Evolutionary conservation across 2,888 invertebrate genomes (phyloP).

Genomic region (Eupithecia subumbrata): DNA sequence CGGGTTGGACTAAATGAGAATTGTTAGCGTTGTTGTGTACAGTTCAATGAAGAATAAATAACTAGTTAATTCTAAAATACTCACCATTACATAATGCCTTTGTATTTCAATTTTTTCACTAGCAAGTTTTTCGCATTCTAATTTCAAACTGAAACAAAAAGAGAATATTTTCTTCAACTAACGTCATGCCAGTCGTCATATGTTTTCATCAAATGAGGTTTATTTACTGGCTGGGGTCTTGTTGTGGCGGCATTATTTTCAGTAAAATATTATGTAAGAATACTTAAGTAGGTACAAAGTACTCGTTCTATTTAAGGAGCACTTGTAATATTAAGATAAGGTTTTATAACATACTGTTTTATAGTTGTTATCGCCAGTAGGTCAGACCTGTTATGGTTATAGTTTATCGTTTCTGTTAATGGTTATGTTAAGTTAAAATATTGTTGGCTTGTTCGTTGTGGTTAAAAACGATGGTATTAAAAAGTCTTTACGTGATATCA

Average conservation of each 20-base stretch:
- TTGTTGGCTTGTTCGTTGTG: constrained; percentile 26
- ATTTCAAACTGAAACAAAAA: constrained; percentile 88
- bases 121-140: constrained; percentile 95
- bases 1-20: not conserved
- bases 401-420: constrained; percentile 61
- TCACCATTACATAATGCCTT: constrained; percentile 95
- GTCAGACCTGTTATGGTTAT: constrained; percentile 66
- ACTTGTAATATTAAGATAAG: constrained; percentile 69
- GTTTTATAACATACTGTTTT: constrained; percentile 65
- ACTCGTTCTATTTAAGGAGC: constrained; percentile 61
- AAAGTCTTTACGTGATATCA: not conserved
- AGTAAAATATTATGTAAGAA: constrained; percentile 21
- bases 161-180: constrained; percentile 39
- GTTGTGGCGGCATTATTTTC: constrained; percentile 27
- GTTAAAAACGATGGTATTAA: not conserved
- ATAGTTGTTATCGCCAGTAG: constrained; percentile 65
- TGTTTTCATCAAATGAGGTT: not conserved
- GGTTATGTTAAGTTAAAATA: constrained; percentile 60
- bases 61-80: constrained; percentile 55
- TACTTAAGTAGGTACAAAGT: constrained; percentile 36
- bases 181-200: not conserved
- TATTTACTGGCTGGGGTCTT: not conserved
- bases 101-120: constrained; percentile 96
- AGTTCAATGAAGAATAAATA: not conserved
- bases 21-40: not conserved